Evolutionary conservation across 2,888 invertebrate species (phyloP).

Genomic region (Lepidochitona cinerea): DNA sequence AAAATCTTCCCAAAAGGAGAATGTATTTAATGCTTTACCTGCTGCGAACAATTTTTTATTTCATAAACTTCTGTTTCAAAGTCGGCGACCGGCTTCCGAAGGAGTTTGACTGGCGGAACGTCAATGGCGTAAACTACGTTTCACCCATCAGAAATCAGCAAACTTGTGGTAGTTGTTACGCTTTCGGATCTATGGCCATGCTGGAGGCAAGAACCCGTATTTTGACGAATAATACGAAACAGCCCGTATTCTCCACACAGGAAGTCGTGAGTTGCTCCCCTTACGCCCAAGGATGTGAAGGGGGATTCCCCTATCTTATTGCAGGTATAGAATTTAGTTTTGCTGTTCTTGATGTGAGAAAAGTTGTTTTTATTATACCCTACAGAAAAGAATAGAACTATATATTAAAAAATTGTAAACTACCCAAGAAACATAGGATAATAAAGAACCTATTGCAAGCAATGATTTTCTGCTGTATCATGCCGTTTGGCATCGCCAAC

Average conservation of each 20-base stretch:
- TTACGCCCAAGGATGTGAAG: slow-evolving; percentile 72
- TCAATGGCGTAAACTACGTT: slow-evolving; percentile 61
- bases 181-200: slow-evolving; percentile 73
- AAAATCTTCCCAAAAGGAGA: no score
- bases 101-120: slow-evolving; percentile 68
- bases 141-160: slow-evolving; percentile 69
- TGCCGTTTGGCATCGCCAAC: no score
- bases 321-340: no score
- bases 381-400: no score
- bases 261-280: slow-evolving; percentile 73
- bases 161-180: slow-evolving; percentile 73
- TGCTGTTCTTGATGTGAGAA: no score
- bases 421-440: no score
- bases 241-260: slow-evolving; percentile 71
- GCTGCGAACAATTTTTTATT: no score
- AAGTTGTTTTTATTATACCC: no score
- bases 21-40: no score
- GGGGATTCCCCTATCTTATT: slow-evolving; percentile 67
- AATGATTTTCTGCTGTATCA: no score
- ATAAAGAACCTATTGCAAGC: no score
- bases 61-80: background rate
- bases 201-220: slow-evolving; percentile 72
- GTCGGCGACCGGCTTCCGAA: slow-evolving; percentile 48
- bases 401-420: no score
- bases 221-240: slow-evolving; percentile 67